Evolutionary conservation across 2,797 vertebrate species (phyloP).

Genomic region (Alosa sapidissima): DNA sequence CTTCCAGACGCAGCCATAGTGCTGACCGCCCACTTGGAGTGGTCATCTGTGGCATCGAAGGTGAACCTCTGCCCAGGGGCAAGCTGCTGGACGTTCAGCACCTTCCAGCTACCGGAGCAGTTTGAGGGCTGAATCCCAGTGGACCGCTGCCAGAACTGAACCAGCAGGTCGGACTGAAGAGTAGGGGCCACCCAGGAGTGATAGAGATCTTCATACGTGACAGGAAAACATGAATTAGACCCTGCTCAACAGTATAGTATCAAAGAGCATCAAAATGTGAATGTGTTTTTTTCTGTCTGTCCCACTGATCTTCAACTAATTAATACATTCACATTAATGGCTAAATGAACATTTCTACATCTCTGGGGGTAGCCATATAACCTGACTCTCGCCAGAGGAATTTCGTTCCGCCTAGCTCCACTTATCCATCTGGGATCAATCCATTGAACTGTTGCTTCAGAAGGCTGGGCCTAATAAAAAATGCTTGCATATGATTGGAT

Average conservation of each 20-base stretch:
- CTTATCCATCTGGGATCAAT: no score
- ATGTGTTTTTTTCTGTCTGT: neutral
- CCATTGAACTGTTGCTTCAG: no score
- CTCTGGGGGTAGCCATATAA: neutral
- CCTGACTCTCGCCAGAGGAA: no score
- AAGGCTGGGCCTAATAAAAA: no score
- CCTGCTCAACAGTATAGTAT: no score
- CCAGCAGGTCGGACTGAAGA: constrained; percentile 79
- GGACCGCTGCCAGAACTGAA: constrained; percentile 86
- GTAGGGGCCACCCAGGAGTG: constrained; percentile 84
- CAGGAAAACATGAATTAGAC: neutral
- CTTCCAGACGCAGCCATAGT: constrained; percentile 49
- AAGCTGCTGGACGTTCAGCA: constrained; percentile 72
- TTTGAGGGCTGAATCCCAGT: constrained; percentile 75
- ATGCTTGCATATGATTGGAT: no score
- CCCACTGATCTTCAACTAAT: neutral
- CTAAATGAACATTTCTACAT: neutral
- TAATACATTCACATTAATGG: neutral
- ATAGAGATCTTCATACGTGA: constrained; percentile 78
- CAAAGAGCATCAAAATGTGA: no score
- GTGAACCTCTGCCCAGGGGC: constrained; percentile 57
- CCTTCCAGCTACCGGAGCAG: constrained; percentile 75
- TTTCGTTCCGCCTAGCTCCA: no score
- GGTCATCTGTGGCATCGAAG: constrained; percentile 76
- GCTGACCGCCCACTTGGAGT: constrained; percentile 91